Percentiles rank a stretch among this genome's conserved stretches.
These are phyloP conservation scores for Trisateles emortualis DNA, from an alignment of 2,888 invertebrate species.

Conservation along the genomic window DNA sequence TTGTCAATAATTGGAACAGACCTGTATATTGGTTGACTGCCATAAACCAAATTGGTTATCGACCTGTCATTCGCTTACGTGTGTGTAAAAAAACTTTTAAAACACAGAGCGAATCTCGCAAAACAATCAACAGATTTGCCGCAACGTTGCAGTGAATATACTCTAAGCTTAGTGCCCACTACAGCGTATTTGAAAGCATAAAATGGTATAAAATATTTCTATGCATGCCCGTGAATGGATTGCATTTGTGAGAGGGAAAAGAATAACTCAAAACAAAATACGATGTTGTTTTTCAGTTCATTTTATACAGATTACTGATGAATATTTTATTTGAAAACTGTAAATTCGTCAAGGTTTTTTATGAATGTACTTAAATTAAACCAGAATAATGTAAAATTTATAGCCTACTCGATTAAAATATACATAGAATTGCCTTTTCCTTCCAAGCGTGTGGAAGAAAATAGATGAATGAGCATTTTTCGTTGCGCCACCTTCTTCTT, in stretches of 20 bases:
- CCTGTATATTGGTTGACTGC: constrained; percentile 17
- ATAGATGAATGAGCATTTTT: no score
- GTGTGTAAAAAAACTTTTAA: constrained; percentile 39
- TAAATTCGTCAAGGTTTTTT: no score
- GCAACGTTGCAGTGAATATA: constrained; percentile 15
- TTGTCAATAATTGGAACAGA: constrained; percentile 3
- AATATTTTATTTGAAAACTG: neutral
- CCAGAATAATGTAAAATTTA: no score
- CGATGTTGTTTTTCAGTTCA: constrained; percentile 10
- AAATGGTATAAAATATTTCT: neutral
- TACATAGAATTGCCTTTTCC: no score
- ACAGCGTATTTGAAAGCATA: constrained; percentile 10
- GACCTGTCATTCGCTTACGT: constrained; percentile 15
- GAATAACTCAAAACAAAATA: constrained; percentile 12
- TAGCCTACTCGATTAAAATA: no score
- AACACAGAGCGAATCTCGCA: constrained; percentile 43
- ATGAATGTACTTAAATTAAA: no score
- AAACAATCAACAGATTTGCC: constrained; percentile 60
- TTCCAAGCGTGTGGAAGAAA: no score
- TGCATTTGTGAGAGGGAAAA: constrained; percentile 1
- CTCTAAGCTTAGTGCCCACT: constrained; percentile 21
- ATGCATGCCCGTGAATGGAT: neutral
- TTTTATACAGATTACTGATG: constrained; percentile 3
- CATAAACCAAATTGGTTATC: constrained; percentile 30
- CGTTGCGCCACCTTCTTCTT: no score